Base-by-base conservation (phyloP, 1,140 invertebrate genomes). In the Harpegnathos saltator region DNA sequence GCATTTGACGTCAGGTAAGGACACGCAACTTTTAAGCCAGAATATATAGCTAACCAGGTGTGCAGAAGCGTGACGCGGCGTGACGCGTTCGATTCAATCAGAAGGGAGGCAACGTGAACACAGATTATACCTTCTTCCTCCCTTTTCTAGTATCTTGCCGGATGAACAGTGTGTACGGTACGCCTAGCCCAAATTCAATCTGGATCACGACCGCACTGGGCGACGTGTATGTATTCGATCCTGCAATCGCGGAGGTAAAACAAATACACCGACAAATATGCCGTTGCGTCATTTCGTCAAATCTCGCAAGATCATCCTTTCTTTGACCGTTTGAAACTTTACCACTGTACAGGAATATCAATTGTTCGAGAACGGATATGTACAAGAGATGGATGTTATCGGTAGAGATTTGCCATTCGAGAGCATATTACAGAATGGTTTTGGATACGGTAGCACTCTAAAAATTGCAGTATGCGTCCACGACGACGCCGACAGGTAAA, bases 211-310 rank as follows among this genome's bases (percentile, higher is more conserved):
- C 97, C 24, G 95, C 95, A 58, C 94, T 97, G 84, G 98, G 98
- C 24, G 97, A 98, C 93, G 95, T 98, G 22, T 97, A 97, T 89
- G 96, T 97, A 48, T 97, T 97, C 94, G 97, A 98, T 95, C 96
- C 96, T 44, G 87, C 94, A 29, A 89, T 91, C n/a, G 90, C 93
- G 44, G 95, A 95, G 91, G 94, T 95, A 93, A 89, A 81, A 73
- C 83, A 81, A 7, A 78, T 68, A 86, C 38, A 33, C 29, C 5
- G 29, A 72, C 74, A 74, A 24, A 29, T 11, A 52, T 3, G 7
- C 22, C 1, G 29, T 50, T 38, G 52, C 63, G 14, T 61, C 15
- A 69, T 52, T 0, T 26, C n/a, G 62, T 80, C 63, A 22, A 61
- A 33, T 59, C 17, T n/a, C 1, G 44, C 17, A 24, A 7, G 33